Evolutionary conservation across 2,797 vertebrate genomes (phyloP).

Genomic region (Peromyscus aztecus): DNA sequence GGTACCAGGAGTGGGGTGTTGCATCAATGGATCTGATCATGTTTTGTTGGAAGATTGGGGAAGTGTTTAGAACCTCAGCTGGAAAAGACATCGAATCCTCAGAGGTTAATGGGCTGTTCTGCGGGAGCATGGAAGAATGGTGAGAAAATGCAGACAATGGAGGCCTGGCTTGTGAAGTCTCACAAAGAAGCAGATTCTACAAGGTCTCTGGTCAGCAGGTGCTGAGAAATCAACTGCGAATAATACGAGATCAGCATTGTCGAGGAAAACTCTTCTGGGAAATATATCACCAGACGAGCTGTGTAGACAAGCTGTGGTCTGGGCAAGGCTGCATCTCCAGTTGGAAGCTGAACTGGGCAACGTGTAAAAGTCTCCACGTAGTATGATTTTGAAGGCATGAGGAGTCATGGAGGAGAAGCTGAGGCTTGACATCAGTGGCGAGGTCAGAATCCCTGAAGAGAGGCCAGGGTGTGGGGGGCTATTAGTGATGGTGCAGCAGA

Average conservation of each 20-base stretch:
- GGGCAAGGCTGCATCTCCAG: background rate
- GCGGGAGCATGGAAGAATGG: background rate
- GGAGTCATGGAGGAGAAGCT: background rate
- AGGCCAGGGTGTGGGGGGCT: background rate
- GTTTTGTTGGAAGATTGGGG: background rate
- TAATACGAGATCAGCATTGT: background rate
- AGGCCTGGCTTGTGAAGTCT: background rate
- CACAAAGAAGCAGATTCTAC: background rate
- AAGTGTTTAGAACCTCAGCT: background rate
- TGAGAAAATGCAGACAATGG: no score
- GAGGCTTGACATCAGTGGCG: background rate
- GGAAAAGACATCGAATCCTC: background rate
- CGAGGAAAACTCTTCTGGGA: background rate
- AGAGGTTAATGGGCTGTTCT: background rate
- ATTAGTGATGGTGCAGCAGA: no score
- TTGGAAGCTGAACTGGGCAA: background rate
- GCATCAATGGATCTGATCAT: background rate
- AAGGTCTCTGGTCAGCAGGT: no score
- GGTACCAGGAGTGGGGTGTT: background rate
- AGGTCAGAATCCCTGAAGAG: background rate
- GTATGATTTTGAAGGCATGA: background rate
- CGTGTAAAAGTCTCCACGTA: background rate
- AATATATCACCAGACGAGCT: background rate
- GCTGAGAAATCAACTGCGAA: background rate
- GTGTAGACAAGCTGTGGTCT: background rate